Percentiles rank a stretch among this genome's conserved stretches.
Conservation (phyloP, 1,140 invertebrate genomes). For the Bombus waltoni region DNA sequence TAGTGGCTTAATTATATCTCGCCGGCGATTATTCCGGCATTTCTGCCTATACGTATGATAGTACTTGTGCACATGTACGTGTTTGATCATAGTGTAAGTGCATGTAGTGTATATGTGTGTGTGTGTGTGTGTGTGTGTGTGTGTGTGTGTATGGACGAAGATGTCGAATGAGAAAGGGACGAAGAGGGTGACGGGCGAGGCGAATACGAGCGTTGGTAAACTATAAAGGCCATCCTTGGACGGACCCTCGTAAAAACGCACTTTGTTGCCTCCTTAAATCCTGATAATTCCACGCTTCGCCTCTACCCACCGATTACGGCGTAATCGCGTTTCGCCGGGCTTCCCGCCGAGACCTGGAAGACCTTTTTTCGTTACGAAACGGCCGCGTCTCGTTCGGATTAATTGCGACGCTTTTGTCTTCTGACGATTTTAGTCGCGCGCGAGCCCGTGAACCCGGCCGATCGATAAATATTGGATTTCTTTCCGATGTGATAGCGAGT, state of each 20-base stretch:
- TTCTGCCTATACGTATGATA: slow-evolving; percentile 42
- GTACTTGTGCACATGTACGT: too few relatives aligned
- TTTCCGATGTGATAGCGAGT: not conserved
- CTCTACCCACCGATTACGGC: slow-evolving; percentile 68
- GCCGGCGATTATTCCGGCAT: slow-evolving; percentile 71
- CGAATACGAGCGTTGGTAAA: slow-evolving; percentile 65
- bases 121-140: not conserved
- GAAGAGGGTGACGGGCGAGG: not conserved
- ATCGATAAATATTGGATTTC: slow-evolving; percentile 41
- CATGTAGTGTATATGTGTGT: not conserved
- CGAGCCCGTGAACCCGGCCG: not conserved
- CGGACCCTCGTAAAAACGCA: slow-evolving; percentile 71
- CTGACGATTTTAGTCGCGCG: slow-evolving; percentile 11
- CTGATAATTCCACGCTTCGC: slow-evolving; percentile 72
- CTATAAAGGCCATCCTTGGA: slow-evolving; percentile 72
- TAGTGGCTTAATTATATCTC: slow-evolving; percentile 79
- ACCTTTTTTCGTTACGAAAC: slow-evolving; percentile 62
- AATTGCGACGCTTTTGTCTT: slow-evolving; percentile 64
- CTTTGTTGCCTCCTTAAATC: slow-evolving; percentile 73
- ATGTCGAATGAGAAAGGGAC: not conserved
- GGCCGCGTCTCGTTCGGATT: slow-evolving; percentile 55
- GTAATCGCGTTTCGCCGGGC: slow-evolving; percentile 68
- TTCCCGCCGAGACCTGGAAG: slow-evolving; percentile 53
- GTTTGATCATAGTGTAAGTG: not conserved
- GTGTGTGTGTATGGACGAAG: too few relatives aligned